Evolutionary conservation across 2,797 vertebrate species (phyloP).

Genomic region (Vireo griseus): DNA sequence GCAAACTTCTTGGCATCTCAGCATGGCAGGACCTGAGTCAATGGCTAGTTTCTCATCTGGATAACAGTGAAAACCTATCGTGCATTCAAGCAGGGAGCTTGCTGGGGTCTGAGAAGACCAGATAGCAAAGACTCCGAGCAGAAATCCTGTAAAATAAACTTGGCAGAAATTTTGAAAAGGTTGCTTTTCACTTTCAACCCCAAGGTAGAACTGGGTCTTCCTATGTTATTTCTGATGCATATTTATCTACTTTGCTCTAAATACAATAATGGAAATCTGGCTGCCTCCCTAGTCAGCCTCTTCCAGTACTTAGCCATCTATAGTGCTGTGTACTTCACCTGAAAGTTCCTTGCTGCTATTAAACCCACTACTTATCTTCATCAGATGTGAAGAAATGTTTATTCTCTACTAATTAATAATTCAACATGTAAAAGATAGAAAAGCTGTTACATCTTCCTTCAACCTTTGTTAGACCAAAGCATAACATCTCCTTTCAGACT

Average conservation of each 20-base stretch:
- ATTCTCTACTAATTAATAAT: not conserved
- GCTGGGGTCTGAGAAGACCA: not conserved
- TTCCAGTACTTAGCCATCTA: not conserved
- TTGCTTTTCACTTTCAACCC: not conserved
- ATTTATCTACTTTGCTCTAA: not conserved
- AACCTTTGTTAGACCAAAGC: not conserved
- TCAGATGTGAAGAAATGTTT: not conserved
- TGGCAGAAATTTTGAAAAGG: not conserved
- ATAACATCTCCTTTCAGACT: not conserved
- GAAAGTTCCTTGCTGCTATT: not conserved
- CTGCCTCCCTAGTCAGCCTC: not conserved
- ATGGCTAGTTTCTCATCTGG: not conserved
- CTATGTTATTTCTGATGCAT: not conserved
- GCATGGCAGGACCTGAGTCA: not conserved
- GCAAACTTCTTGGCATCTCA: not conserved
- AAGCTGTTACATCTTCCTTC: not conserved
- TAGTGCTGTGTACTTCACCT: not conserved
- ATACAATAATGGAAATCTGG: not conserved
- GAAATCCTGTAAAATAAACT: not conserved
- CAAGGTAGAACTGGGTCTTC: not conserved
- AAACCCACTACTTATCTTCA: not conserved
- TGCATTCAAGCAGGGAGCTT: not conserved
- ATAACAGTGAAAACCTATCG: not conserved
- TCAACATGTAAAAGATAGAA: not conserved
- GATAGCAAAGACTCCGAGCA: not conserved